Evolutionary conservation across 2,888 invertebrate genomes (phyloP), one percentile per base, ranked within the genome.

Genomic region (Xestia c-nigrum): DNA sequence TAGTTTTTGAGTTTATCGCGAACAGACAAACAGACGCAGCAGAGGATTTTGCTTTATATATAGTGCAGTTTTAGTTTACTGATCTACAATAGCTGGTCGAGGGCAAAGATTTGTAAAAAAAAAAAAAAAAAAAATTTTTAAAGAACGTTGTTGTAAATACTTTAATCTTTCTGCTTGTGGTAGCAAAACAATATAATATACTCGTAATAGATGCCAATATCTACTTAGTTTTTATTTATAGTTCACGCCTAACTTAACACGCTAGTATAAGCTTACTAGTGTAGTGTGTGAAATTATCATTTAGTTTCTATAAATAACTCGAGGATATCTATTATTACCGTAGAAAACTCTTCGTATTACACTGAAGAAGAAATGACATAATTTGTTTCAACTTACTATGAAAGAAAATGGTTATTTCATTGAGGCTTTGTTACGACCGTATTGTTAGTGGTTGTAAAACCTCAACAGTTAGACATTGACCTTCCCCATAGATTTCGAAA

Each of bases 401-500:
- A 69, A 46, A 66, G 19, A 47, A 55, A 81, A 69, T 40, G 5
- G 19, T 68, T 46, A 67, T 57, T 79, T 64, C 63, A 52, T 24
- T 38, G 24, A 38, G 46, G 7, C 10, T 65, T 66, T 65, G 52
- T 64, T 68, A 74, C 14, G 66, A 10, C 21, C 14, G 63, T 64
- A 40, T 21, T 55, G n/a, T 61, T 47, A 81, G 55, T 43, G 59
- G 47, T 70, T 70, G 65, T 66, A 71, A 81, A 71, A 70, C 61
- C 16, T 59, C 46, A 50, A 55, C 67, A 31, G 31, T 40, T 82
- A 52, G 73, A 70, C 79, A 79, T 80, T 84, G 86, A 84, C 84
- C 75, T 81, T 74, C 69, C 69, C 59, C 63, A 68, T 71, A 64
- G 71, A 64, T 83, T 81, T 81, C 66, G 74, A 71, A 83, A 83